Evolutionary conservation across 2,113 vertebrate genomes (phyloP), one percentile per base, ranked within the genome.

Genomic region (Corythoichthys intestinalis): DNA sequence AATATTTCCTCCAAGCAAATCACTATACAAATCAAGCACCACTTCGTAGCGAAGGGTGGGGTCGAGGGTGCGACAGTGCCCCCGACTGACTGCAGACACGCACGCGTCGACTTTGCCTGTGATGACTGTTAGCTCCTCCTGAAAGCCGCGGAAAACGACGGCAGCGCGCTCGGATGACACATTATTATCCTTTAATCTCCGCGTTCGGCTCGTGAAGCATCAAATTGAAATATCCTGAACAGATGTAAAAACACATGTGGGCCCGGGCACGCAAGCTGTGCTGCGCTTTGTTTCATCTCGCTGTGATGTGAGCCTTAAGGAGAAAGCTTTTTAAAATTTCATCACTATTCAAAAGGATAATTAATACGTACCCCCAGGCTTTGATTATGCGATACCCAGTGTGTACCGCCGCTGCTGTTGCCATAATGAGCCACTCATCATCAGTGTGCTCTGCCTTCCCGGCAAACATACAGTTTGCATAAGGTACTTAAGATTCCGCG

Each of bases 301-400:
- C 90, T 92, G 90, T 94, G 95, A 95, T 94, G 94, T 91, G 93
- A 94, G 94, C 95, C 94, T 96, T 94, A 94, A 97, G 95, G 93
- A 95, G 94, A 93, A 47, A 76, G 91, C 94, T 98, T 94, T 98
- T 98, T 96, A 98, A 98, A 98, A 98, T 98, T 96, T 97, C 96
- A 98, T 98, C 95, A 95, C 94, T 95, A 97, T 98, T 97, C 96
- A 98, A 97, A 96, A 96, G 95, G 95, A 96, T 97, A 98, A 98
- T 98, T 98, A 98, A 98, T 97, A 94, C 93, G 93, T 95, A 95
- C 95, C 96, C 96, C 91, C 94, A 96, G 96, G 96, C 95, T 97
- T 98, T 97, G 94, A 97, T 97, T 96, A 96, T 95, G 93, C 95
- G 92, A 93, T 91, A 94, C 93, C 89, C 93, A 92, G 94, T 92